Evolutionary conservation across 2,888 invertebrate genomes (phyloP).

Genomic region (Cylloceria caligata): DNA sequence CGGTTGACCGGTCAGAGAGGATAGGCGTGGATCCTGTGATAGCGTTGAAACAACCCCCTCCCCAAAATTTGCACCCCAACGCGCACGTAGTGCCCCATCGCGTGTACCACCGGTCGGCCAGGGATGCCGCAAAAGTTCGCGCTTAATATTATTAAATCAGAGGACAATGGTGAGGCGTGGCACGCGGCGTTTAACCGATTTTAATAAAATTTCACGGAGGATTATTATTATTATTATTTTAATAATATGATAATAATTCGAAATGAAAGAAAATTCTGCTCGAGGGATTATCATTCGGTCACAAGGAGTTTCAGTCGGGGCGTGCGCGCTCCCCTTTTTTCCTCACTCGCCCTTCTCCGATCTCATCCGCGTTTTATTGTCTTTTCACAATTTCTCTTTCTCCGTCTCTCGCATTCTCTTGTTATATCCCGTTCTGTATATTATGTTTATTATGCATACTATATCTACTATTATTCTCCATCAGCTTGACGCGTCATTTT

Average conservation of each 20-base stretch:
- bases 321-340: slow-evolving; percentile 46
- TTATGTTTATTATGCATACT: slow-evolving; percentile 39
- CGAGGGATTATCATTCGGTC: slow-evolving; percentile 79
- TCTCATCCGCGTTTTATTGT: slow-evolving; percentile 59
- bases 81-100: slow-evolving; percentile 50
- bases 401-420: slow-evolving; percentile 2
- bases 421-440: not conserved
- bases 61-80: slow-evolving; percentile 57
- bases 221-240: slow-evolving; percentile 77
- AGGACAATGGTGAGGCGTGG: slow-evolving; percentile 78
- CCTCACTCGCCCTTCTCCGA: slow-evolving; percentile 43
- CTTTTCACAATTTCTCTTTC: slow-evolving; percentile 68
- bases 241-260: slow-evolving; percentile 84
- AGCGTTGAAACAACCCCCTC: slow-evolving; percentile 47
- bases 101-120: slow-evolving; percentile 39
- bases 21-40: slow-evolving; percentile 39
- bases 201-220: slow-evolving; percentile 83
- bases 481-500: slow-evolving; percentile 33
- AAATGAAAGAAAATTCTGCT: slow-evolving; percentile 82
- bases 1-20: slow-evolving; percentile 51
- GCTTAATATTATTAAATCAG: slow-evolving; percentile 83
- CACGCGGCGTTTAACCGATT: slow-evolving; percentile 82
- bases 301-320: slow-evolving; percentile 69
- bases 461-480: slow-evolving; percentile 56
- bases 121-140: slow-evolving; percentile 72